Evolutionary conservation across 2,797 vertebrate species (phyloP).

Genomic region (Pristis pectinata): DNA sequence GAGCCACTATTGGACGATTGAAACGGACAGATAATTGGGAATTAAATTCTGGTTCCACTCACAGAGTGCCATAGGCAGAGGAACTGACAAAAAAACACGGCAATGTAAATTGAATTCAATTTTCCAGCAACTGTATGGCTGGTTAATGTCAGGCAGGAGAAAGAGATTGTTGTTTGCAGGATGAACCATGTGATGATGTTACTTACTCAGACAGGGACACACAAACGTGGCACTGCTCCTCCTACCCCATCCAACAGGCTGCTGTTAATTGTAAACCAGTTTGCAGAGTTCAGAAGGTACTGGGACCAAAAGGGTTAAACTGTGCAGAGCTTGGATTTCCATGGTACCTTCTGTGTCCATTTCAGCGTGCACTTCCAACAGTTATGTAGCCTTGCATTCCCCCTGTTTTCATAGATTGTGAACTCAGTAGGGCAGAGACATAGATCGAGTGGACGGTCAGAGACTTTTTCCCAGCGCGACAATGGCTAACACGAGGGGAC

Average conservation of each 20-base stretch:
- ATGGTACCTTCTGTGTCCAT: no score
- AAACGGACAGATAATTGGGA: not conserved
- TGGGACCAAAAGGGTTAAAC: not conserved
- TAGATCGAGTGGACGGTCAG: no score
- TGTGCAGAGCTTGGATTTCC: no score
- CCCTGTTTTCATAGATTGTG: no score
- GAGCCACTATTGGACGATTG: no score
- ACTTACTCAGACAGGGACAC: not conserved
- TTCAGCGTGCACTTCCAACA: no score
- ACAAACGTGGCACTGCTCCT: not conserved
- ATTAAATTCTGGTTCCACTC: not conserved
- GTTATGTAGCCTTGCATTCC: no score
- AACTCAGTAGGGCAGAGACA: no score
- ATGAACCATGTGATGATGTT: not conserved
- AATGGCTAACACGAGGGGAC: no score
- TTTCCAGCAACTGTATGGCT: not conserved
- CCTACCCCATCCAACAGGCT: not conserved
- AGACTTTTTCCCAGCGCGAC: no score
- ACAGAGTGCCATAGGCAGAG: not conserved
- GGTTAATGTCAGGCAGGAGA: not conserved
- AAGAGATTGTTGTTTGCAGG: not conserved
- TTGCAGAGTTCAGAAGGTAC: not conserved
- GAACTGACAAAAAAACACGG: not conserved
- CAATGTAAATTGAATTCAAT: conserved; percentile 5
- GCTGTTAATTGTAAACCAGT: not conserved